phyloP scores from a whole-genome alignment of 2,888 invertebrate genomes.

The Blastobasis adustella region DNA sequence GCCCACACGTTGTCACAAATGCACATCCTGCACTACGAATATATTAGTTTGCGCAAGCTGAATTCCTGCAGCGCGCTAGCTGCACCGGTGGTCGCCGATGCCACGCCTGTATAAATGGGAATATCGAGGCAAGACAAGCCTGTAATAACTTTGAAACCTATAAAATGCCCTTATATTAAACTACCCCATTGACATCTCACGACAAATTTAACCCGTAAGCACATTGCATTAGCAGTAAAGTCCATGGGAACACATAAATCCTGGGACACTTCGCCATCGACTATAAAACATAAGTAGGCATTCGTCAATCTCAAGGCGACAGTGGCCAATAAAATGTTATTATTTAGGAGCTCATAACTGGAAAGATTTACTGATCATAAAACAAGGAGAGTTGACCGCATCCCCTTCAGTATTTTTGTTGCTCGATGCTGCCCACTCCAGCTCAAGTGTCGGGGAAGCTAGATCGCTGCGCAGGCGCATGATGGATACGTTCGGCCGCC shows the following conservation, averaged over 20 bases:
- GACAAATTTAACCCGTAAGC: constrained; percentile 21
- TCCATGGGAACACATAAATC: constrained; percentile 54
- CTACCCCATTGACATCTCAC: neutral
- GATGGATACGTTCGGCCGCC: constrained; percentile 66
- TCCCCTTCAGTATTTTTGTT: constrained; percentile 34
- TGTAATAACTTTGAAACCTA: too few relatives aligned
- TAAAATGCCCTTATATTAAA: too few relatives aligned
- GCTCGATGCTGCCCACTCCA: constrained; percentile 35
- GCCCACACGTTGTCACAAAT: constrained; percentile 21
- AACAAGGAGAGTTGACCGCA: constrained; percentile 49
- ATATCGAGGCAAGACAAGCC: too few relatives aligned
- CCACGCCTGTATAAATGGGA: too few relatives aligned
- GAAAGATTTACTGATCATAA: constrained; percentile 65
- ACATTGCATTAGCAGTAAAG: constrained; percentile 59
- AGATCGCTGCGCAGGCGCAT: constrained; percentile 35
- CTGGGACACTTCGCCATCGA: constrained; percentile 42
- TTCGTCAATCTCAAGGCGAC: constrained; percentile 55
- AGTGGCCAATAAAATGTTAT: constrained; percentile 64
- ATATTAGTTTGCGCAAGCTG: constrained; percentile 18
- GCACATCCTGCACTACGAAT: constrained; percentile 7
- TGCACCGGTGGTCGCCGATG: constrained; percentile 20
- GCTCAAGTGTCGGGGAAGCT: constrained; percentile 35
- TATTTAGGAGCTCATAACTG: constrained; percentile 69
- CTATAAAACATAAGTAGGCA: constrained; percentile 55
- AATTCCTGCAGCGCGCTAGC: constrained; percentile 23